Conservation (phyloP, 2,797 vertebrate species). For the Propithecus deckenii region DNA sequence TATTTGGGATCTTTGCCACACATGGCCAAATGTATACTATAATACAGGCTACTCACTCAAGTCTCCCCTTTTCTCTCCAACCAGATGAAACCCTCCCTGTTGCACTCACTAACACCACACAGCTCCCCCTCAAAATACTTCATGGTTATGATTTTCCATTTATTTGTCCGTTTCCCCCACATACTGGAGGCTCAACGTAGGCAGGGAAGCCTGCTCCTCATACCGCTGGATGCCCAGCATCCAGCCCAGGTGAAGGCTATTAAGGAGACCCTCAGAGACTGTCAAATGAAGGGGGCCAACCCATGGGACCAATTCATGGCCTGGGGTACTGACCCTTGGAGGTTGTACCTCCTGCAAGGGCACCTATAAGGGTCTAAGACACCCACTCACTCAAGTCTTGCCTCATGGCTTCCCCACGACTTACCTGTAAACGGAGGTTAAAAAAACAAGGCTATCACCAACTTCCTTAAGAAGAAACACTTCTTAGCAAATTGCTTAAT, state of each 20-base stretch:
- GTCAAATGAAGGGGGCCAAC: neutral
- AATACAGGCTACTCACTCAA: neutral
- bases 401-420: neutral
- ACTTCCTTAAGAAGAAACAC: neutral
- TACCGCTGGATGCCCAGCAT: neutral
- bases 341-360: neutral
- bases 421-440: neutral
- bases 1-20: neutral
- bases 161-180: neutral
- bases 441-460: neutral
- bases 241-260: neutral
- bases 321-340: too few species aligned
- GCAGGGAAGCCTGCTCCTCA: neutral
- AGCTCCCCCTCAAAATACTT: neutral
- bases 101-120: neutral
- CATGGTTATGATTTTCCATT: neutral
- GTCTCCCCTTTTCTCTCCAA: neutral
- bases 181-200: neutral
- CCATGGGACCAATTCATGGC: neutral
- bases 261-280: neutral
- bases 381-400: neutral
- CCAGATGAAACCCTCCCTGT: neutral
- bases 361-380: neutral
- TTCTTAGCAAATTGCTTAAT: constrained; percentile 27
- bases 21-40: neutral